Evolutionary conservation across 2,888 invertebrate species (phyloP).

Genomic region (Tiphia femorata): DNA sequence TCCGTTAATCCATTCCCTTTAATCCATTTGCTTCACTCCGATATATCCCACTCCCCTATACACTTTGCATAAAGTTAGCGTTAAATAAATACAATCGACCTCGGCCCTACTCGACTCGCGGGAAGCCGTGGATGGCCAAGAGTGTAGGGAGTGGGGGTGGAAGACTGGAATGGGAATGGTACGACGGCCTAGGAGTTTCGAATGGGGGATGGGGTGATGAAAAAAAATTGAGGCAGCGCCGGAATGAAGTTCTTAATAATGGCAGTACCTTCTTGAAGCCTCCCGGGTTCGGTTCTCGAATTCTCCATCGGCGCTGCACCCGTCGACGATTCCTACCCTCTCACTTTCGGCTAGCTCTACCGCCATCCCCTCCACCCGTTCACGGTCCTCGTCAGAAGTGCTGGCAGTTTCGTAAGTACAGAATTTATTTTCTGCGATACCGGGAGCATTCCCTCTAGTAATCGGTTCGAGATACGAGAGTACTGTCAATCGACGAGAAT

Average conservation of each 20-base stretch:
- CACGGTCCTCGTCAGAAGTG: conserved; percentile 3
- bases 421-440: conserved; percentile 31
- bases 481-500: too few species aligned
- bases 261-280: conserved; percentile 28
- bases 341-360: not conserved
- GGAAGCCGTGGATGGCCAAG: too few species aligned
- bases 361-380: not conserved
- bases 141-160: conserved; percentile 6
- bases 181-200: not conserved
- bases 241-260: conserved; percentile 52
- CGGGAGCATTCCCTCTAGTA: too few species aligned
- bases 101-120: conserved; percentile 22
- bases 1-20: conserved; percentile 4
- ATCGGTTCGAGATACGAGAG: too few species aligned
- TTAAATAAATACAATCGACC: conserved; percentile 52
- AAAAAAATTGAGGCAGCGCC: conserved; percentile 23
- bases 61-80: conserved; percentile 38
- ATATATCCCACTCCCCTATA: conserved; percentile 13
- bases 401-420: conserved; percentile 36
- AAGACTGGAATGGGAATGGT: too few species aligned
- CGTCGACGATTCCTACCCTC: not conserved
- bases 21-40: not conserved
- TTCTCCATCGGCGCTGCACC: too few species aligned
- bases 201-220: not conserved
- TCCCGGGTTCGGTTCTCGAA: conserved; percentile 2